Base-by-base conservation (phyloP, 2,888 invertebrate genomes). In the Pollenia amentaria region DNA sequence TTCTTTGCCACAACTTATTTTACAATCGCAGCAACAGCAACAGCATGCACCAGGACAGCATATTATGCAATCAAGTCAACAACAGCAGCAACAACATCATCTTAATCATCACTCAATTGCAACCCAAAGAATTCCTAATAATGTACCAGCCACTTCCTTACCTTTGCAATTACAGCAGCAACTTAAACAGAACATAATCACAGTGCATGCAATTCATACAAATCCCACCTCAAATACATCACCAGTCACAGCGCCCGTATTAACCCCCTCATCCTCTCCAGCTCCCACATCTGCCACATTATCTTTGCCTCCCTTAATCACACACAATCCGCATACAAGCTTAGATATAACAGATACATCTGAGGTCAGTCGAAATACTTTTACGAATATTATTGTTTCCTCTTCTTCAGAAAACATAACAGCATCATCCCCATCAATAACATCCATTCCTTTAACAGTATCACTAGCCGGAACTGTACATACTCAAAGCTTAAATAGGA, bases 201-300 rank as follows among this genome's bases (percentile, higher is more conserved):
- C 90, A 21, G 85, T 90, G 14, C 90, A 90, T 81, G 88, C 90
- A 9, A 88, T 90, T 57, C 84, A 88, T 16, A 84, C 88, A 12
- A 87, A 87, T 75, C 80, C 85, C 65, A 76, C 83, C 3, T 51
- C 88, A 64, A 89, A 88, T 60, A 69, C 85, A 75, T 88, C 83
- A 88, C 89, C 72, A 85, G 70, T 85, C 44, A 55, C 88, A 21
- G 76, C 84, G 9, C 79, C 83, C 16, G 55, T 85, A 42, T n/a
- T 83, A 69, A 84, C 79, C 8, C 91, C 67, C 89, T 91, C 62
- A 88, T 91, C 79, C 89, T 91, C 42, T 88, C 90, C 48, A 87
- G 92, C 21, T 92, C 93, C 64, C 95, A 88, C 69, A 95, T 87
- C 83, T 85, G 89, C 38, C 87, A 89, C 84, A 86, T 88, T 53